phyloP scores from a whole-genome alignment of 64 coral and sea anemone genomes.

The Catalaphyllia jardinei region DNA sequence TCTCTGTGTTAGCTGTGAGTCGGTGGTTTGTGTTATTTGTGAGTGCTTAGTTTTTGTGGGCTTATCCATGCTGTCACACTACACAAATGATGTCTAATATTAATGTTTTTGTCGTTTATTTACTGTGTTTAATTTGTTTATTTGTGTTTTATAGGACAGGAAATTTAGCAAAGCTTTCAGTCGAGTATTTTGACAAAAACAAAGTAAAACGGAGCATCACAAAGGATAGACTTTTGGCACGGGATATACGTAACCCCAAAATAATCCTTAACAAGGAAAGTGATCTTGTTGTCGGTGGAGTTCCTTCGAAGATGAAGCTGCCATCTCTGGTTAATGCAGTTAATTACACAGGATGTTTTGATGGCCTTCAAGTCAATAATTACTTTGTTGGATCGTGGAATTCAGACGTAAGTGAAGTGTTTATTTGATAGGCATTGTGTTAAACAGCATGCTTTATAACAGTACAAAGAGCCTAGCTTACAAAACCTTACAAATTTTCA shows the following conservation, averaged over 20 bases:
- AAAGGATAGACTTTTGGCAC: not conserved
- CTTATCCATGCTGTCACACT: too few species aligned
- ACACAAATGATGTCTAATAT: not conserved
- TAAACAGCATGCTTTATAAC: too few species aligned
- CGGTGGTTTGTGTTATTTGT: too few species aligned
- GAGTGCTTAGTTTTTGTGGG: too few species aligned
- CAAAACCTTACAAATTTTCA: too few species aligned
- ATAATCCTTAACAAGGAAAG: constrained; percentile 24
- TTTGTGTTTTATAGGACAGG: constrained; percentile 28
- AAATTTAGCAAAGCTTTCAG: not conserved
- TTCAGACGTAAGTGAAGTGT: constrained; percentile 16
- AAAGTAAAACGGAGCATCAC: not conserved
- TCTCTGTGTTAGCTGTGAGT: too few species aligned
- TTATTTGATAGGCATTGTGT: too few species aligned
- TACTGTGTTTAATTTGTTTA: not conserved
- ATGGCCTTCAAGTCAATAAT: constrained; percentile 51
- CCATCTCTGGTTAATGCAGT: not conserved
- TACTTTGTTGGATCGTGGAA: constrained; percentile 65
- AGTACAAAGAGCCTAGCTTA: too few species aligned
- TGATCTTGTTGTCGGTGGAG: constrained; percentile 50
- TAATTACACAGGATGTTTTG: constrained; percentile 37
- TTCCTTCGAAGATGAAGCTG: constrained; percentile 12
- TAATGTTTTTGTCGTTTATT: not conserved
- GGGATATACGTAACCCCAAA: constrained; percentile 16
- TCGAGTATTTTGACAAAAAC: constrained; percentile 4